These are phyloP conservation scores for Epinephelus moara DNA, from an alignment of 2,113 vertebrate species.

Conservation along the genomic window DNA sequence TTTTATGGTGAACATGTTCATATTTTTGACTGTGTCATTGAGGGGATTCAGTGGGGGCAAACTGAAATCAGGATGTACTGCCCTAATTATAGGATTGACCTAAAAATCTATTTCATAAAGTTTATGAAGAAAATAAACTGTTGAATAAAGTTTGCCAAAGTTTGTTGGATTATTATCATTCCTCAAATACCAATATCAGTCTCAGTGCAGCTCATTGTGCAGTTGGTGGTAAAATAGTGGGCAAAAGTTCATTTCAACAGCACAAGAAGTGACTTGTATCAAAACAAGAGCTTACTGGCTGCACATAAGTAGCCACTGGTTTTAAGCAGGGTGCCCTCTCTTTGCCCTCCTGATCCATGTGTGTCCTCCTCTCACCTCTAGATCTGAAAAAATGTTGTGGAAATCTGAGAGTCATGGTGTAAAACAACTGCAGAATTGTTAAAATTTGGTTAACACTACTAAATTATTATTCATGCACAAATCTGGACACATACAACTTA, in stretches of 20 bases:
- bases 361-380: constrained; percentile 23
- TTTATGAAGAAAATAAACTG: background rate
- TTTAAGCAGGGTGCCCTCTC: constrained; percentile 8
- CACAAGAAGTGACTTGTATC: constrained; percentile 9
- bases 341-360: constrained; percentile 26
- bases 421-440: background rate
- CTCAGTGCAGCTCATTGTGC: background rate
- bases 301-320: background rate
- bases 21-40: background rate
- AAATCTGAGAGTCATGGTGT: constrained; percentile 10
- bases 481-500: background rate
- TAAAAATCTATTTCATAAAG: background rate
- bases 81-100: background rate
- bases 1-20: background rate
- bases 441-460: background rate
- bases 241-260: constrained; percentile 24
- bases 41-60: background rate
- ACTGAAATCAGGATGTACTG: constrained; percentile 12
- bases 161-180: background rate
- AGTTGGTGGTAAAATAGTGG: constrained; percentile 12
- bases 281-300: constrained; percentile 19
- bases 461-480: constrained; percentile 50
- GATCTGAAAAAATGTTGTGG: background rate
- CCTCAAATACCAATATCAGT: background rate
- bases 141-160: background rate